phyloP scores from a whole-genome alignment of 1,140 invertebrate genomes.

The Procambarus virginalis region DNA sequence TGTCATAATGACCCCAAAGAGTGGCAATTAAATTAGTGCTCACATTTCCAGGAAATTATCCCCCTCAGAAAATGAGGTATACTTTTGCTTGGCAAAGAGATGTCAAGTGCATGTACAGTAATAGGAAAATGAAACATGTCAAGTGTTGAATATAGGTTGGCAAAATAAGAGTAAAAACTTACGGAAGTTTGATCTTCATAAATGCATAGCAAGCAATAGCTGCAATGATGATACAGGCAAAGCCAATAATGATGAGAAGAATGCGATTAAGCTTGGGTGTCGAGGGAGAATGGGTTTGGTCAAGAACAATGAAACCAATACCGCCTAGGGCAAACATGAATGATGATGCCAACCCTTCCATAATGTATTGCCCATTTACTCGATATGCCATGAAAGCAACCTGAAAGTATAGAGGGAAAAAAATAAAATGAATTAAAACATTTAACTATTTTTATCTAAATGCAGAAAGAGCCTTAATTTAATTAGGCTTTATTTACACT shows the following conservation, averaged over 20 bases:
- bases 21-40: no score
- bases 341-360: conserved; percentile 97
- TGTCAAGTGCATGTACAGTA: no score
- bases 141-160: no score
- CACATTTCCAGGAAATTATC: no score
- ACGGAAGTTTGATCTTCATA: conserved; percentile 99
- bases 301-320: conserved; percentile 96
- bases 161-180: conserved; percentile 73
- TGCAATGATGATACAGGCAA: conserved; percentile 93
- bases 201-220: conserved; percentile 98
- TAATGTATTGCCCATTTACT: conserved; percentile 99
- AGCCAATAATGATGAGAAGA: conserved; percentile 85
- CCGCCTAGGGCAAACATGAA: conserved; percentile 97
- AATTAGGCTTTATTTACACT: no score
- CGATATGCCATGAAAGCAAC: conserved; percentile 98
- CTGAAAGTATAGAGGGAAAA: conserved; percentile 71
- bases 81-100: no score
- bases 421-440: no score
- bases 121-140: no score
- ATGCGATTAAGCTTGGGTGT: conserved; percentile 95
- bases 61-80: no score
- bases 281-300: conserved; percentile 92
- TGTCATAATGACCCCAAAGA: no score
- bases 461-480: no score
- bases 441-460: no score